Evolutionary conservation across 2,797 vertebrate genomes (phyloP), one percentile per base, ranked within the genome.

Genomic region (Aeoliscus strigatus): DNA sequence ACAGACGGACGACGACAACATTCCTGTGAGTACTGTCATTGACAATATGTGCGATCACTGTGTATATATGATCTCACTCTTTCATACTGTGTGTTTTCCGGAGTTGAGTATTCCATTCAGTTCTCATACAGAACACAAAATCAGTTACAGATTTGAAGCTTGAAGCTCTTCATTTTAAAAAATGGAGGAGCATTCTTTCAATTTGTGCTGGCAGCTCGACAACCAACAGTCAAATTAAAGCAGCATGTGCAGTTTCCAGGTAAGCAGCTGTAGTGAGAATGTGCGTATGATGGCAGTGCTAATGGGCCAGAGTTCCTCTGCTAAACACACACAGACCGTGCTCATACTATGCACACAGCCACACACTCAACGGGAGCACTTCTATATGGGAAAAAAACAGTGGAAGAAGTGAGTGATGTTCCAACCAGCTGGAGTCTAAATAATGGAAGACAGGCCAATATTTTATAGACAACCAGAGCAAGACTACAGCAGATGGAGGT

Each of bases 181-280:
- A 62, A 51, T 12, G 36, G 36, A 9, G 37, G 15, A 30, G 23
- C 15, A 40, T 45, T 46, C 30, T 45, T n/a, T 60, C 44, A 55
- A 44, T 40, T 14, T 46, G 14, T 30, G 34, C 52, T 49, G 59
- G 61, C 43, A 66, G 39, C 51, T 33, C 30, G n/a, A 46, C 13
- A 23, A 36, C 42, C 31, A 37, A 23, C 48, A 39, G 42, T 75
- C 54, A 60, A 77, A 80, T 61, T 51, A 75, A 73, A 70, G 56
- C 45, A 69, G 48, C 57, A 68, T 60, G 53, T 66, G 71, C 49
- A 47, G 72, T 79, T 82, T 79, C 75, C 73, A 86, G 80, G 80
- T 86, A 74, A 83, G 73, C 32, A 50, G 56, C 39, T 46, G 37
- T 34, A 34, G 44, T 56, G 53, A 64, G 55, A 60, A 58, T 73